phyloP scores from a whole-genome alignment of 2,797 vertebrate genomes.

The Gorsachius magnificus region DNA sequence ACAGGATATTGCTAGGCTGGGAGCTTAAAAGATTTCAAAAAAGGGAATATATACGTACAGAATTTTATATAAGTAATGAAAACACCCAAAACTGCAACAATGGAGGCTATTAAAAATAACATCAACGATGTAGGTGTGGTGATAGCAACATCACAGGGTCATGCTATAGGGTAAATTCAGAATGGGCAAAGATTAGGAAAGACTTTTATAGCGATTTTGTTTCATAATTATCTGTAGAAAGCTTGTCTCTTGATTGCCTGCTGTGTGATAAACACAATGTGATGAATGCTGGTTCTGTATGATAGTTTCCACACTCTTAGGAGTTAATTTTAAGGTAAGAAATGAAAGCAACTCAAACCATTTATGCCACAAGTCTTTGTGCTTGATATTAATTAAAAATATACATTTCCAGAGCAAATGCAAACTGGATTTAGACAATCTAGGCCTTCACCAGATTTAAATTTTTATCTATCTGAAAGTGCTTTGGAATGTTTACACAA shows the following conservation, averaged over 20 bases:
- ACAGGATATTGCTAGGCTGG: not conserved
- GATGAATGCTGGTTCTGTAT: not conserved
- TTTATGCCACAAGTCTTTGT: not conserved
- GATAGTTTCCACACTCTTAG: not conserved
- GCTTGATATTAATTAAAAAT: not conserved
- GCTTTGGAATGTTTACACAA: not conserved
- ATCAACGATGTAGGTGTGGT: too few relatives aligned
- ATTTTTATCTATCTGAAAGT: not conserved
- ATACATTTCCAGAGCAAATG: not conserved
- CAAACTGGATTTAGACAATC: not conserved
- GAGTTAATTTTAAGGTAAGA: not conserved
- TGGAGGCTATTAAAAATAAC: not conserved
- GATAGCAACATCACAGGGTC: not conserved
- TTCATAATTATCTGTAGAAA: not conserved
- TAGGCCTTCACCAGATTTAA: not conserved
- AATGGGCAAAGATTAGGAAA: not conserved
- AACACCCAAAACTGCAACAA: not conserved
- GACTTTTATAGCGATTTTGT: not conserved
- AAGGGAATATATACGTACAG: not conserved
- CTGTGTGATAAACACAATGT: not conserved
- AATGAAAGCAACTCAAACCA: not conserved
- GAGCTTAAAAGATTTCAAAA: not conserved
- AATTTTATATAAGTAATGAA: not conserved
- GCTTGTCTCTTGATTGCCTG: not conserved
- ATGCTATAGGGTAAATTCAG: not conserved